Percentiles rank a stretch among this genome's conserved stretches.
Conservation (phyloP, 2,888 invertebrate species). For the Lacanobia wlatinum region DNA sequence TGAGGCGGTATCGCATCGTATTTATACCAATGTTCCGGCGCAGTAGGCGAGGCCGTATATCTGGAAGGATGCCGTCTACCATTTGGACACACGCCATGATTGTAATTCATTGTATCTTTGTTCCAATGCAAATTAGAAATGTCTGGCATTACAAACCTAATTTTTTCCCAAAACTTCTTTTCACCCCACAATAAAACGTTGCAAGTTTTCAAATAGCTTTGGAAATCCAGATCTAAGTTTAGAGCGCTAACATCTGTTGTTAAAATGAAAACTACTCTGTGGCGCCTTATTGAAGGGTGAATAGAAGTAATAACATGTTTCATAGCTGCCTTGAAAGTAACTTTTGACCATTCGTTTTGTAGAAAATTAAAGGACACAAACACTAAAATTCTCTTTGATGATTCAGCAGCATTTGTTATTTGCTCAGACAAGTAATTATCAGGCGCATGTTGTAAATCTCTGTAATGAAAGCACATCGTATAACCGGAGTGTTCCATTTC, state of each 20-base stretch:
- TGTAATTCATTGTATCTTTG: conserved; percentile 89
- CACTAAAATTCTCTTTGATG: conserved; percentile 93
- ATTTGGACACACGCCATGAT: conserved; percentile 89
- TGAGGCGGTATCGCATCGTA: conserved; percentile 91
- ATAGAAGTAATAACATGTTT: conserved; percentile 93
- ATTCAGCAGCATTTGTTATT: conserved; percentile 92
- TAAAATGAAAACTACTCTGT: conserved; percentile 90
- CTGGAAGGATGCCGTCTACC: conserved; percentile 91
- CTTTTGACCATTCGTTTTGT: conserved; percentile 95
- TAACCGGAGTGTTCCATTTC: conserved; percentile 93
- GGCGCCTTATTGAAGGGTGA: conserved; percentile 92
- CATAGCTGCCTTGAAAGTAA: conserved; percentile 95
- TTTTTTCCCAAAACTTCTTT: conserved; percentile 97
- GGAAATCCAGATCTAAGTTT: conserved; percentile 94
- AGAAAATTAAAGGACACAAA: conserved; percentile 95
- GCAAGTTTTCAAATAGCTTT: conserved; percentile 93
- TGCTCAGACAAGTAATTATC: conserved; percentile 92
- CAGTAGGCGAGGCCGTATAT: conserved; percentile 94
- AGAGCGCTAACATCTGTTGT: conserved; percentile 93
- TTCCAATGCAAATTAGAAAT: conserved; percentile 92
- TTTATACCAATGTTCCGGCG: conserved; percentile 93
- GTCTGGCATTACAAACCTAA: conserved; percentile 96
- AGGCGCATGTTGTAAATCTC: conserved; percentile 91
- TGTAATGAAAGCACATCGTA: conserved; percentile 93
- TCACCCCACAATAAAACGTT: conserved; percentile 95